Percentiles rank a stretch among this genome's conserved stretches.
Evolutionary conservation across 2,113 vertebrate species (phyloP).

Genomic region (Bothrops jararaca): DNA sequence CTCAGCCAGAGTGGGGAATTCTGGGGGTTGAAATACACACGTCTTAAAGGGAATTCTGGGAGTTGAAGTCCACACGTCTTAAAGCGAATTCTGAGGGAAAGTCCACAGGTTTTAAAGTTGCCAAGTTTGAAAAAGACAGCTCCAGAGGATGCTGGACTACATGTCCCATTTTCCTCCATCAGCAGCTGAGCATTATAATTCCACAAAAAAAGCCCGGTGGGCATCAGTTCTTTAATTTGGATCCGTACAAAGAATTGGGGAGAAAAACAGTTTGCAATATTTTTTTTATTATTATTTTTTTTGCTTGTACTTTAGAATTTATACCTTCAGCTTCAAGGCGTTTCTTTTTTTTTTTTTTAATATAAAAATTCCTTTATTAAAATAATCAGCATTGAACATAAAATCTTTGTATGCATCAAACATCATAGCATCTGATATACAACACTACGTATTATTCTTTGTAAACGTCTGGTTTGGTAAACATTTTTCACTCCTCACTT

Average conservation of each 20-base stretch:
- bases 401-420: too few species aligned
- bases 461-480: too few species aligned
- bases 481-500: too few species aligned
- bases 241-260: background rate
- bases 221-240: background rate
- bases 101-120: background rate
- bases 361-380: too few species aligned
- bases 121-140: background rate
- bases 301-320: background rate
- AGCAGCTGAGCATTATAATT: background rate
- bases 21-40: background rate
- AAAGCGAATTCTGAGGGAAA: background rate
- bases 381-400: too few species aligned
- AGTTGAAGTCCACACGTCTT: too few species aligned
- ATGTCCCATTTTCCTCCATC: background rate
- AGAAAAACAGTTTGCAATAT: background rate
- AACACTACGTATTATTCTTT: too few species aligned
- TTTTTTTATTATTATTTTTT: background rate
- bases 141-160: background rate
- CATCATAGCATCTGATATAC: too few species aligned
- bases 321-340: background rate
- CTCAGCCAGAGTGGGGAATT: background rate
- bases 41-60: too few species aligned
- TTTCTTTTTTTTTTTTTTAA: too few species aligned
- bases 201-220: background rate